Base-by-base conservation (phyloP, 2,113 vertebrate genomes). In the Nothobranchius kuhntae region DNA sequence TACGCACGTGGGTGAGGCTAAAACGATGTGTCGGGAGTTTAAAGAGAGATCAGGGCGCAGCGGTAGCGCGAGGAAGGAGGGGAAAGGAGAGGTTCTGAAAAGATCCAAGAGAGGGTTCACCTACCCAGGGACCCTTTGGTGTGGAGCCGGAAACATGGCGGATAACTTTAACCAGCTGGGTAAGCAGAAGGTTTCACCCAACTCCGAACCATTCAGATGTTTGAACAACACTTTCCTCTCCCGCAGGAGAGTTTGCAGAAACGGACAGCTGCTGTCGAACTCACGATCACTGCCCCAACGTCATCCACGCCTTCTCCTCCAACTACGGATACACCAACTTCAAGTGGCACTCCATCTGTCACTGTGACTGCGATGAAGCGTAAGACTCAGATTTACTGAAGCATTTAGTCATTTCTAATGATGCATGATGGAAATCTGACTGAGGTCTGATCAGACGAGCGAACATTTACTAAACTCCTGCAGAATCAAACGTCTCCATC, bases 291-390 rank as follows among this genome's bases (percentile, higher is more conserved):
- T 97, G 96, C 58, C 90, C 93, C 36, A 91, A 97, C 1, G 88
- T 96, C 89, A 95, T 97, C 86, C 92, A 95, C 61, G 93, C 98
- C 17, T 96, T 97, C 87, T 89, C 94, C 1, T 77, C 73, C 0
- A 93, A 94, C 50, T 97, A 92, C 0, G 94, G 95, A 7, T 89
- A 96, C 91, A 93, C 93, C 54, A 96, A 96, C 64, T 93, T 95
- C 83, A 94, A 96, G 78, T 95, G 94, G 92, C 94, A 96, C 82
- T 92, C 96, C 52, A 83, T 96, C 86, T 94, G 91, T 82, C 95
- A 96, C 81, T 98, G 98, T 1, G 92, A 96, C 89, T 99, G 98
- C 0, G 95, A 98, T 68, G 87, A 62, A 35, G 68, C 87, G 97
- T 98, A 50, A 53, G 44, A 9, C 40, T n/a, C 14, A 11, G 6